Base-by-base conservation (phyloP, 2,113 vertebrate genomes). In the Leucosticte australis region DNA sequence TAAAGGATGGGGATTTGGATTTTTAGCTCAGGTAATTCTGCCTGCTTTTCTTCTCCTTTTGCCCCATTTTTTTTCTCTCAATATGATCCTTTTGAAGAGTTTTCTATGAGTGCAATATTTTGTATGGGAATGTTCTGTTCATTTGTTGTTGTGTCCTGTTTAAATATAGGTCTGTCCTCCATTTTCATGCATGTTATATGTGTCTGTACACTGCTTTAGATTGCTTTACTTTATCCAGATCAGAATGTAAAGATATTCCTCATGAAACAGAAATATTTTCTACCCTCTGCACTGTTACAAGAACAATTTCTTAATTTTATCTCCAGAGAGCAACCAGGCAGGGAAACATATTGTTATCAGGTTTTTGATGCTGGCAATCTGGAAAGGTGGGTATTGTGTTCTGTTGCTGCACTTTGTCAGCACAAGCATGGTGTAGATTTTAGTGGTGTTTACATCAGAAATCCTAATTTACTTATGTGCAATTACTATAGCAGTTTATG, bases 381-480 rank as follows among this genome's bases (percentile, higher is more conserved):
- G 95, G 85, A 74, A 91, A 56, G 53, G 50, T 52, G 83, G 84
- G 47, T 93, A 62, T 26, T 73, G 41, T 67, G 28, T 60, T 89
- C 65, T 82, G 39, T 65, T 80, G 31, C 55, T 89, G 59, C 84
- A 85, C 23, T 76, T 83, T 67, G 79, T 73, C 67, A 80, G 57
- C 46, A 73, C 41, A n/a, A 83, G 53, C 50, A 15, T 16, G 15
- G 9, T 76, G 75, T 47, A 78, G 67, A 50, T 35, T 84, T 89
- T 42, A 90, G 81, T 68, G 79, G 56, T 60, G 67, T 93, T 95
- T 94, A 39, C 42, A 59, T 84, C 90, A 79, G 41, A 87, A 94
- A n/a, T 31, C 42, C 46, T 82, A 28, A 96, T 94, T 95, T 84
- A 82, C 68, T 80, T 47, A 42, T 8, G 7, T 42, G 49, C 37